Evolutionary conservation across 2,888 invertebrate species (phyloP).

Genomic region (Petrolisthes cinctipes): DNA sequence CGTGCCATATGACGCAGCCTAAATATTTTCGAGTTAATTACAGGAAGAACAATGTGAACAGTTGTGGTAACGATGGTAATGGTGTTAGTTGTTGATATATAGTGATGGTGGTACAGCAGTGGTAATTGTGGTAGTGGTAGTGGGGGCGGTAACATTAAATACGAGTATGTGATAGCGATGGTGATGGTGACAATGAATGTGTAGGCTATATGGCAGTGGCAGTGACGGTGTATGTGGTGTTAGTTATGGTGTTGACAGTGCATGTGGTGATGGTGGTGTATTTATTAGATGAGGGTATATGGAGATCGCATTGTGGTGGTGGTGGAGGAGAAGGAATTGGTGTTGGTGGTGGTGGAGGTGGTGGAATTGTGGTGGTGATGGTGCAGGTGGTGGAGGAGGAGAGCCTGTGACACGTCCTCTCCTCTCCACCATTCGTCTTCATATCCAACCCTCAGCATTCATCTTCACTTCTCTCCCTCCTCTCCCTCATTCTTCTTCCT

Average conservation of each 20-base stretch:
- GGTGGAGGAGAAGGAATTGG: background rate
- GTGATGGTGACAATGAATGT: background rate
- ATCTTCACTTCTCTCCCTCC: background rate
- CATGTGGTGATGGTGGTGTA: slow-evolving; percentile 9
- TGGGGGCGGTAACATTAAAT: background rate
- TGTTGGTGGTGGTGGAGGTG: slow-evolving; percentile 15
- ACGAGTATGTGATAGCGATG: background rate
- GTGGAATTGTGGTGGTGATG: slow-evolving; percentile 10
- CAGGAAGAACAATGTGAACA: background rate
- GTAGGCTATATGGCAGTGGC: too few relatives aligned
- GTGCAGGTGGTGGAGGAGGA: background rate
- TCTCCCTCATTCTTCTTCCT: slow-evolving; percentile 9
- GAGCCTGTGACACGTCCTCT: too few relatives aligned
- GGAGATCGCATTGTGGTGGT: too few relatives aligned
- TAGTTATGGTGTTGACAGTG: background rate
- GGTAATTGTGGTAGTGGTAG: background rate
- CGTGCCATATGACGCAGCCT: background rate
- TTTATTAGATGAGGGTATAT: too few relatives aligned
- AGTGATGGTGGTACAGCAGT: background rate
- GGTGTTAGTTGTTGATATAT: background rate
- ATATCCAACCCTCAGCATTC: background rate
- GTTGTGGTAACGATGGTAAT: slow-evolving; percentile 13
- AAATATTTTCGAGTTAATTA: too few relatives aligned
- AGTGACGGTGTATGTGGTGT: background rate
- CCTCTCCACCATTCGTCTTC: too few relatives aligned